Evolutionary conservation across 2,797 vertebrate genomes (phyloP).

Genomic region (Cyprinella venusta): DNA sequence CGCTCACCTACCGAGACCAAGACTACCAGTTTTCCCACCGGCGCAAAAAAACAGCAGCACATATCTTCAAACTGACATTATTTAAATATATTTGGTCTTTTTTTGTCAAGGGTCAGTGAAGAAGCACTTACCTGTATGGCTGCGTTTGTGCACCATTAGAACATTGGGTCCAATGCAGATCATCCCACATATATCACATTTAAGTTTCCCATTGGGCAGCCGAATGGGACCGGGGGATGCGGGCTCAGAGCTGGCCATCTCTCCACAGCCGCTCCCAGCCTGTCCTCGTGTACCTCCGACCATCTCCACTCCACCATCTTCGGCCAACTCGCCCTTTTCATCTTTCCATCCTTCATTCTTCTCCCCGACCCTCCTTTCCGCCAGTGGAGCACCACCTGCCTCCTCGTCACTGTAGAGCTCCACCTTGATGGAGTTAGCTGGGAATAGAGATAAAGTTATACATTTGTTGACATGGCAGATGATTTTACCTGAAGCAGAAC

Average conservation of each 20-base stretch:
- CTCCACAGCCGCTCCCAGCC: slow-evolving; percentile 81
- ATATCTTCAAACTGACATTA: slow-evolving; percentile 35
- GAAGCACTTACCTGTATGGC: slow-evolving; percentile 88
- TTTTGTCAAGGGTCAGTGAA: background rate
- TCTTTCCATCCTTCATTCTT: slow-evolving; percentile 81
- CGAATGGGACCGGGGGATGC: slow-evolving; percentile 90
- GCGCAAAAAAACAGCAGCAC: slow-evolving; percentile 15
- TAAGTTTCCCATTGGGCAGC: slow-evolving; percentile 92
- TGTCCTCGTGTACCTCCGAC: slow-evolving; percentile 74
- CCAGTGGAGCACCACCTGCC: slow-evolving; percentile 80
- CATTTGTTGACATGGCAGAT: background rate
- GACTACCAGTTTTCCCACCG: slow-evolving; percentile 32
- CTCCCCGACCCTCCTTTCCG: slow-evolving; percentile 80
- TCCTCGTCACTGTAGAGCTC: slow-evolving; percentile 95
- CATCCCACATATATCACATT: slow-evolving; percentile 96
- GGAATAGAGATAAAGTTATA: slow-evolving; percentile 33
- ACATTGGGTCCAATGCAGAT: slow-evolving; percentile 96
- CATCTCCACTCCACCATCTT: slow-evolving; percentile 78
- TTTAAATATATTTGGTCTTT: background rate
- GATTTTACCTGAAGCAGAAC: background rate
- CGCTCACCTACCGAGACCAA: slow-evolving; percentile 83
- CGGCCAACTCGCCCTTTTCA: slow-evolving; percentile 81
- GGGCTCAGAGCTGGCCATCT: slow-evolving; percentile 82
- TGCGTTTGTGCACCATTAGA: slow-evolving; percentile 97
- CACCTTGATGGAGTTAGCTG: slow-evolving; percentile 94